Percentiles rank a stretch among this genome's conserved stretches.
phyloP scores from a whole-genome alignment of 2,888 invertebrate species.

The Aelia acuminata region DNA sequence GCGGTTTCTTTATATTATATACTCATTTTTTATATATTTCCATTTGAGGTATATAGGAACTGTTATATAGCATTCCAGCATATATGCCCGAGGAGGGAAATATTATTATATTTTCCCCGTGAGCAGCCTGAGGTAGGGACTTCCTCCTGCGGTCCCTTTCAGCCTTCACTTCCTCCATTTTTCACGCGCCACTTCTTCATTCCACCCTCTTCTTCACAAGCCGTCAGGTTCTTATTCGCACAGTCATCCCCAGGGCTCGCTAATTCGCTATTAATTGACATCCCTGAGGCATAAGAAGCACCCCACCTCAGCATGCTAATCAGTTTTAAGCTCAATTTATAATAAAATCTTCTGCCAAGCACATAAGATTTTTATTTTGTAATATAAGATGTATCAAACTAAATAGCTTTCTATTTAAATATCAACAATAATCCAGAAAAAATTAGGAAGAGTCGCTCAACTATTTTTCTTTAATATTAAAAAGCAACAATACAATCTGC shows the following conservation, averaged over 20 bases:
- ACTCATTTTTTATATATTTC: background rate
- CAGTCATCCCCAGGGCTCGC: background rate
- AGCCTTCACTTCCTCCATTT: background rate
- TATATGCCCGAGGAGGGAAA: background rate
- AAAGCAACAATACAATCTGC: too few species aligned
- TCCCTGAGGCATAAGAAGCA: background rate
- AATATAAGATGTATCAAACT: background rate
- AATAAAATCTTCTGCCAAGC: background rate
- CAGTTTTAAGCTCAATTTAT: background rate
- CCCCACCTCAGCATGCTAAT: background rate
- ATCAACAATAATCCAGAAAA: too few species aligned
- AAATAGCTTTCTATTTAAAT: too few species aligned
- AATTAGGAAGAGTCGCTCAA: too few species aligned
- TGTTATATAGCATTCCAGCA: background rate
- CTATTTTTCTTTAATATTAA: too few species aligned
- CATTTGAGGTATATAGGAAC: background rate
- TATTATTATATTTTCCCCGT: background rate
- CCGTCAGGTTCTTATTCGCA: background rate
- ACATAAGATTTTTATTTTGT: background rate
- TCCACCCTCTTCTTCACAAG: background rate
- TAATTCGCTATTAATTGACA: slow-evolving; percentile 31
- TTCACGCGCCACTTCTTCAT: slow-evolving; percentile 19
- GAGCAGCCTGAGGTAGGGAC: background rate
- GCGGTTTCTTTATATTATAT: background rate
- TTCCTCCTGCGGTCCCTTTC: slow-evolving; percentile 10